Conservation (phyloP, 1,140 invertebrate species). For the Caerostris darwini region DNA sequence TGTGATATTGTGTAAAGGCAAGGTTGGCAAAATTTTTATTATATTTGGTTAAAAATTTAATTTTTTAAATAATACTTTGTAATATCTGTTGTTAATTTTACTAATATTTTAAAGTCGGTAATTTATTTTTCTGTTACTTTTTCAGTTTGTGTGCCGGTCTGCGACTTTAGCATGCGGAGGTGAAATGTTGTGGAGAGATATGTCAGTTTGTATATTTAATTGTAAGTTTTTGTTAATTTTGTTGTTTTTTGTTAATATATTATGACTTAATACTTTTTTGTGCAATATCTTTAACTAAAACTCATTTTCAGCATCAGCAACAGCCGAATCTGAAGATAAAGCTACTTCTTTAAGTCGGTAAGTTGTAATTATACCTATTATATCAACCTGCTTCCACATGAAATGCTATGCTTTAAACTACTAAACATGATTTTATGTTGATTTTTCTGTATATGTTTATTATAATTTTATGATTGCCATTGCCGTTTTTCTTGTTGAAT, state of each 20-base stretch:
- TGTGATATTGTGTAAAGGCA: constrained; percentile 90
- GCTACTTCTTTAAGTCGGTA: background rate
- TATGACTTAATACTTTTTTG: background rate
- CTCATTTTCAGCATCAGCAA: background rate
- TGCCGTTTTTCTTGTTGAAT: too few species aligned
- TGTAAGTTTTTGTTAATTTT: constrained; percentile 33
- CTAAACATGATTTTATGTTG: too few species aligned
- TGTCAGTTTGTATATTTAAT: constrained; percentile 84
- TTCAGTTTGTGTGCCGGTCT: constrained; percentile 83
- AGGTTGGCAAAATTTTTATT: constrained; percentile 80
- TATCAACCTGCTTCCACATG: too few species aligned
- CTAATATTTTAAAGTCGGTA: background rate
- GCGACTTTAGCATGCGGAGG: constrained; percentile 87
- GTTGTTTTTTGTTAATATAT: too few species aligned
- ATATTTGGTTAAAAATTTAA: background rate
- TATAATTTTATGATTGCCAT: too few species aligned
- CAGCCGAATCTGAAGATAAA: background rate
- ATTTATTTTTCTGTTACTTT: background rate
- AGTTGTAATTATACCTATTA: background rate
- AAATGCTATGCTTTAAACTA: too few species aligned
- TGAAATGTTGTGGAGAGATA: constrained; percentile 86
- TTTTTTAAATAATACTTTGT: background rate
- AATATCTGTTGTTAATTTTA: background rate
- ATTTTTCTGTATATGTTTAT: too few species aligned
- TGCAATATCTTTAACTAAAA: background rate